Base-by-base conservation (phyloP, 1,140 invertebrate genomes). In the Eupristina koningsbergeri region DNA sequence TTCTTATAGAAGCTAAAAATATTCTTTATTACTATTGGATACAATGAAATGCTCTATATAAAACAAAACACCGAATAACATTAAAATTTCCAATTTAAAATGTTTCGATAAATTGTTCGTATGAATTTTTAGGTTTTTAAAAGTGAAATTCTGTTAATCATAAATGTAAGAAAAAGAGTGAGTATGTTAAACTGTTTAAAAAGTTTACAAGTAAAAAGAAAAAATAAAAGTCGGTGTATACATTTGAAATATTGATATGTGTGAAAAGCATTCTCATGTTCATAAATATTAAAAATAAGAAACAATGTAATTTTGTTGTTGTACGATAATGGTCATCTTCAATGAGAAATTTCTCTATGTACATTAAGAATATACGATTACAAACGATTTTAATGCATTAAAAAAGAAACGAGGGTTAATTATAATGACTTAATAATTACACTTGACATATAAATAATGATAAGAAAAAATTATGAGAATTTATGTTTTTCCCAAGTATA, bases 391-490 rank as follows among this genome's bases (percentile, higher is more conserved):
- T 31, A 1, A 13, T 64, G 31, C 29, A 11, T 15, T 31, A 64
- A 1, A 13, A 13, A 29, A 64, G n/a, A 80, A 58, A 11, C 22
- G 36, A 61, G 26, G 31, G 36, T 31, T 31, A 78, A 78, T 78
- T 79, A 79, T 73, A 73, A 73, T 79, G 73, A 79, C 34, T 78
- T 83, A 50, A 73, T 13, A 67, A 79, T 41, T 73, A 73, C 47
- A 67, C 63, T 7, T 47, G 76, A 58, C 47, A 71, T 2, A 34
- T 2, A 41, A 83, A 73, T 78, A 79, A 79, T 29, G 63, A 73
- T 61, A 61, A 61, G 75, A 77, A 71, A 61, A n/a, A n/a, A n/a
- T n/a, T n/a, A n/a, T n/a, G n/a, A n/a, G n/a, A n/a, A n/a, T n/a
- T n/a, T n/a, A n/a, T n/a, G n/a, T n/a, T n/a, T n/a, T n/a, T n/a